phyloP scores from a whole-genome alignment of 2,888 invertebrate species.

The Eledona agricola region DNA sequence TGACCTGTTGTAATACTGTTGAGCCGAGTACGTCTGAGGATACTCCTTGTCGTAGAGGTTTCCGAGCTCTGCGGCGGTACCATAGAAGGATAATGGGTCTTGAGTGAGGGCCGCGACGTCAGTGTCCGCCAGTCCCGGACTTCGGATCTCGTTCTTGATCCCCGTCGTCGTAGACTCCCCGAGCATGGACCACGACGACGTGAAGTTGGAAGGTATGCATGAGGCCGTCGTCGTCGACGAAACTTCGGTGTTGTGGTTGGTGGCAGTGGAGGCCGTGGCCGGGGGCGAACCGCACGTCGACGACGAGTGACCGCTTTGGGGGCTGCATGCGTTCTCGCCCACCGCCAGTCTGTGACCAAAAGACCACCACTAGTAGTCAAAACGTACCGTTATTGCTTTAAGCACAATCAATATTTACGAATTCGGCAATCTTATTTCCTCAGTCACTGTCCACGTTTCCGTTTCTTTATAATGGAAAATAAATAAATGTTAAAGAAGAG shows the following conservation, averaged over 20 bases:
- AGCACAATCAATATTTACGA: too few species aligned
- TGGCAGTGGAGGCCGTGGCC: slow-evolving; percentile 53
- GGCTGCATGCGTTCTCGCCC: slow-evolving; percentile 60
- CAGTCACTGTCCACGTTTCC: too few species aligned
- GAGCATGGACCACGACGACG: slow-evolving; percentile 59
- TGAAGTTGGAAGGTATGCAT: slow-evolving; percentile 54
- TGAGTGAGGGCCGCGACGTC: slow-evolving; percentile 60
- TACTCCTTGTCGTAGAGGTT: slow-evolving; percentile 63
- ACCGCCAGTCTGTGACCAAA: slow-evolving; percentile 59
- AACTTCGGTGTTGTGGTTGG: slow-evolving; percentile 47
- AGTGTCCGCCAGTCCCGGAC: slow-evolving; percentile 70
- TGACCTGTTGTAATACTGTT: slow-evolving; percentile 80
- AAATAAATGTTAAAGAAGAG: too few species aligned
- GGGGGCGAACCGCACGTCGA: slow-evolving; percentile 69
- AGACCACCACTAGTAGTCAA: too few species aligned
- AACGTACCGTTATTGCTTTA: too few species aligned
- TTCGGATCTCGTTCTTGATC: slow-evolving; percentile 79
- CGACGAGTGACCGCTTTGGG: slow-evolving; percentile 70
- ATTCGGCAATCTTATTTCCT: too few species aligned
- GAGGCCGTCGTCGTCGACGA: slow-evolving; percentile 52
- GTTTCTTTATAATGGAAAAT: too few species aligned
- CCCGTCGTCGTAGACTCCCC: slow-evolving; percentile 52
- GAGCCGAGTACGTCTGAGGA: slow-evolving; percentile 68
- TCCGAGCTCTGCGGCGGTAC: slow-evolving; percentile 59
- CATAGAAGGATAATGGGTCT: slow-evolving; percentile 54